A percentile compares a stretch with the other conserved stretches of the same genome.
Conservation (phyloP, 2,113 vertebrate genomes). For the Himantopus leucocephalus region DNA sequence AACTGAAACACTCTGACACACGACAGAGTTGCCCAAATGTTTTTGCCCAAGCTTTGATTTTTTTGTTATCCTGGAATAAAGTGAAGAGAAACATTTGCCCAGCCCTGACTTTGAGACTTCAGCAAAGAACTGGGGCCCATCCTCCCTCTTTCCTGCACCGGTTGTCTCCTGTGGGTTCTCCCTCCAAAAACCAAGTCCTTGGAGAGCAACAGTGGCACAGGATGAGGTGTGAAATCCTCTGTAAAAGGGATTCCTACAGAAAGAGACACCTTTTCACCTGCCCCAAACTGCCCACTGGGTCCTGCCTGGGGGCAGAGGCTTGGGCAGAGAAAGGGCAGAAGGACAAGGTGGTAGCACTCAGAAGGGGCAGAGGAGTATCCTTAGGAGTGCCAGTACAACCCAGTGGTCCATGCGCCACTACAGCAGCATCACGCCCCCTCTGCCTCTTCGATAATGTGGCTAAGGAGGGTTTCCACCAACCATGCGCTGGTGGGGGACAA, state of each 20-base stretch:
- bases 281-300: neutral
- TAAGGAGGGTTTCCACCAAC: neutral
- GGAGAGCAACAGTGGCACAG: neutral
- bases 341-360: neutral
- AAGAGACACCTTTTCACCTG: neutral
- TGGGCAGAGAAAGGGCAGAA: neutral
- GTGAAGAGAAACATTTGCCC: neutral
- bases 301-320: neutral
- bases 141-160: neutral
- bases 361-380: neutral
- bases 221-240: neutral
- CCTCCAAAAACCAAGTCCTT: neutral
- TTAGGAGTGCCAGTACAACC: neutral
- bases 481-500: rapidly evolving
- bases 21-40: neutral
- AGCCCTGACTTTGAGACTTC: neutral
- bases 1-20: neutral
- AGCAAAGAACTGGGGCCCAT: neutral
- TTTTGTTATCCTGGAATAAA: neutral
- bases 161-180: neutral
- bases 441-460: neutral
- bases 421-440: neutral
- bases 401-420: neutral
- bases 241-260: neutral
- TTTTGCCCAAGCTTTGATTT: neutral